phyloP scores from a whole-genome alignment of 2,888 invertebrate genomes.

The Electrophaes corylata region DNA sequence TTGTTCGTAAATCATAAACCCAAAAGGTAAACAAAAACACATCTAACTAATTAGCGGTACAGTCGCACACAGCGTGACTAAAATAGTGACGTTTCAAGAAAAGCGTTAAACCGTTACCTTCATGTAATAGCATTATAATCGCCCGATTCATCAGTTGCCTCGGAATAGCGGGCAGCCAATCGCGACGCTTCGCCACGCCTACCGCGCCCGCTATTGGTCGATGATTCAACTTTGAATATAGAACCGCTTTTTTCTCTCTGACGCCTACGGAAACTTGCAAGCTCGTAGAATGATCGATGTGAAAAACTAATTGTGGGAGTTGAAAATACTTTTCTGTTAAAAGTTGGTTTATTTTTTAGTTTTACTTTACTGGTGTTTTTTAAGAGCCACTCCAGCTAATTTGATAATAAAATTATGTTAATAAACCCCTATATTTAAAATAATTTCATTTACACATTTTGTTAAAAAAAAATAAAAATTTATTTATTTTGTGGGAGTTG shows the following conservation, averaged over 20 bases:
- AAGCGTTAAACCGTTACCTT: constrained; percentile 44
- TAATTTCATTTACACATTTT: too few species aligned
- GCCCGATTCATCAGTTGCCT: constrained; percentile 61
- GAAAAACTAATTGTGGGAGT: constrained; percentile 19
- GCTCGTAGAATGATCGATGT: constrained; percentile 29
- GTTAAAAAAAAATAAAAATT: too few species aligned
- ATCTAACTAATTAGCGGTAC: constrained; percentile 5
- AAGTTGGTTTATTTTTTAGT: not conserved
- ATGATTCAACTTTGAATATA: constrained; percentile 78
- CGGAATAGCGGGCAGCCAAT: constrained; percentile 63
- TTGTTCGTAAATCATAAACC: too few species aligned
- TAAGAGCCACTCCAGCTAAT: too few species aligned
- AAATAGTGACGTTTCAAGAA: constrained; percentile 36
- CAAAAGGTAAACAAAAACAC: not conserved
- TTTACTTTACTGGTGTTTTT: not conserved
- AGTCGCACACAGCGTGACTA: constrained; percentile 4
- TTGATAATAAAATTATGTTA: too few species aligned
- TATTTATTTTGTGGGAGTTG: too few species aligned
- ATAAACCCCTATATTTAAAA: too few species aligned
- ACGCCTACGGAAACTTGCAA: constrained; percentile 76
- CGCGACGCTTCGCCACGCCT: constrained; percentile 72
- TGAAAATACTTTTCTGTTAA: not conserved
- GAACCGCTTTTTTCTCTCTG: constrained; percentile 79
- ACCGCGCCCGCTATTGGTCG: constrained; percentile 74
- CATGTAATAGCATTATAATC: constrained; percentile 72